phyloP scores from a whole-genome alignment of 2,797 vertebrate genomes.

The Malacoraja senta region DNA sequence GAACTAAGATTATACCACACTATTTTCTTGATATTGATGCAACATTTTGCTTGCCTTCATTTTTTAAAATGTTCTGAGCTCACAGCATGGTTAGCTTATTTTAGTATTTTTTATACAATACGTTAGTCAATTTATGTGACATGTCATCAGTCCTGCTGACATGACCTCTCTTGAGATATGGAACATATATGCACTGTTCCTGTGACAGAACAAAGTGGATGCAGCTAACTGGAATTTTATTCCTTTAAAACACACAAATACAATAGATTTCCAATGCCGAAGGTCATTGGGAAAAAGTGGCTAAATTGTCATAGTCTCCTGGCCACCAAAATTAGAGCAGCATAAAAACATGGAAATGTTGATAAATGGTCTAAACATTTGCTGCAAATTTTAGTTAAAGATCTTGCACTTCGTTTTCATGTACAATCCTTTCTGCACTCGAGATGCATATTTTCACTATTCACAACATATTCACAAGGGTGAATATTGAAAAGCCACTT shows the following conservation, averaged over 20 bases:
- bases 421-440: not conserved
- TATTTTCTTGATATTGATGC: not conserved
- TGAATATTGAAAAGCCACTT: not conserved
- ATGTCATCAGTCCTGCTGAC: not conserved
- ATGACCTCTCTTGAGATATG: not conserved
- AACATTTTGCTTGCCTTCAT: not conserved
- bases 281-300: not conserved
- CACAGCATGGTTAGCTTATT: not conserved
- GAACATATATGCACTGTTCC: not conserved
- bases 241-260: not conserved
- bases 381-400: not conserved
- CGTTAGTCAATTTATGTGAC: no score
- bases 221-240: not conserved
- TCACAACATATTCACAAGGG: no score
- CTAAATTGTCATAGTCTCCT: not conserved
- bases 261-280: not conserved
- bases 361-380: not conserved
- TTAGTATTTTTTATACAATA: no score
- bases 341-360: not conserved
- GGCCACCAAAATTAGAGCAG: not conserved
- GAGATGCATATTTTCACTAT: not conserved
- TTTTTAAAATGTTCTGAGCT: not conserved
- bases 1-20: not conserved
- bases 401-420: not conserved
- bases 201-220: not conserved